Evolutionary conservation across 2,797 vertebrate species (phyloP), one percentile per base, ranked within the genome.

Genomic region (Carcharodon carcharias): DNA sequence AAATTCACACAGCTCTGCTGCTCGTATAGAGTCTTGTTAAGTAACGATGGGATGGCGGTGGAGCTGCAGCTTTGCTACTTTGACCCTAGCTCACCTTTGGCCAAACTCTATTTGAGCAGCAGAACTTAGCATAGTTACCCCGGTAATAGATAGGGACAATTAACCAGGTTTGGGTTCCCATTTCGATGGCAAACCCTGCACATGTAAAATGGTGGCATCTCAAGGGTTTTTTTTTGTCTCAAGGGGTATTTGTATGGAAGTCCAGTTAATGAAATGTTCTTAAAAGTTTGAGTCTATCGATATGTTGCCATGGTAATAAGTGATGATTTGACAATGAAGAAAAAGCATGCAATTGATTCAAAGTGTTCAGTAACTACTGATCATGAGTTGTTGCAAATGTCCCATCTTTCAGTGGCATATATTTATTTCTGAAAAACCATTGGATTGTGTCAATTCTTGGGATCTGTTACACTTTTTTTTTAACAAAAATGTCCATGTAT

Each of bases 351-450:
- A 58, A 21, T 18, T 16, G 31, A n/a, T 63, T 61, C 14, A 11
- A 91, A 91, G 61, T 45, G 21, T 11, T 93, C 91, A 93, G 23
- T 21, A 65, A 65, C 5, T 9, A 50, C 45, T 21, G 21, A 26
- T 85, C 23, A 45, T 45, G n/a, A n/a, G 18, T 2, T 11, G 14
- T 93, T 61, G 61, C n/a, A 65, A 93, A 65, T 92, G 61, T n/a
- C 16, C 35, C 40, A 11, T 2, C 0, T 35, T 93, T 65, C 91
- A 40, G n/a, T 40, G 91, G 26, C 67, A 63, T 63, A 63, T 63
- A 93, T 93, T 93, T 67, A 93, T 67, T 93, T 93, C 61, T 67
- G n/a, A 67, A 65, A 26, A 93, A 40, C n/a, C n/a, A 93, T 45
- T 93, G 23, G n/a, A 67, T 31, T 63, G 58, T 63, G 58, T 93